A percentile compares a stretch with the other conserved stretches of the same genome.
Evolutionary conservation across 2,113 vertebrate species (phyloP).

Genomic region (Reinhardtius hippoglossoides): DNA sequence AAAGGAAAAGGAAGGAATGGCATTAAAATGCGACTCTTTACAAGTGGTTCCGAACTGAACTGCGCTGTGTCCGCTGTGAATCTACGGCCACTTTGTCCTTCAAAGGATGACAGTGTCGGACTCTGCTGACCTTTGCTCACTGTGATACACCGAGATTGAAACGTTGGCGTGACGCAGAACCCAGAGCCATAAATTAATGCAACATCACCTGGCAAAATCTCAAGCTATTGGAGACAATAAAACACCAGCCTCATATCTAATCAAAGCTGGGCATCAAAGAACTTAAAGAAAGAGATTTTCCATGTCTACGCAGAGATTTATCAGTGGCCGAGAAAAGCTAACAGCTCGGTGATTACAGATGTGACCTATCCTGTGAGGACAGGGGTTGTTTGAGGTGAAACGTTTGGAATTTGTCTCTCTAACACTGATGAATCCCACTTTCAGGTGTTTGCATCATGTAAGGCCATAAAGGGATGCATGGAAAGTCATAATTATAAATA

Average conservation of each 20-base stretch:
- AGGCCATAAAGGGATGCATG: neutral
- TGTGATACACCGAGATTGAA: conserved; percentile 23
- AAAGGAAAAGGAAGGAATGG: too few relatives aligned
- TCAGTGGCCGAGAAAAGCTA: neutral
- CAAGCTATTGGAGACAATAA: conserved; percentile 34
- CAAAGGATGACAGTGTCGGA: conserved; percentile 38
- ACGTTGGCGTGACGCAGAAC: conserved; percentile 47
- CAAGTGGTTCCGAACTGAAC: conserved; percentile 10
- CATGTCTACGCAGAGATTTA: conserved; percentile 13
- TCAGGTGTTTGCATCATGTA: neutral
- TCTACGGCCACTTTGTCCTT: conserved; percentile 60
- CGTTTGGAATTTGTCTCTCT: neutral
- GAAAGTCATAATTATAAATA: neutral
- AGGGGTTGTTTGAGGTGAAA: conserved; percentile 6
- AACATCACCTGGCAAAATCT: conserved; percentile 17
- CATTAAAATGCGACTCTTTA: too few relatives aligned
- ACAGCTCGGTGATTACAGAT: conserved; percentile 11
- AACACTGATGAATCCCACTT: neutral
- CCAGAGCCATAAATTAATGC: neutral
- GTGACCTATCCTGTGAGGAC: neutral
- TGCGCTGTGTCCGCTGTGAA: conserved; percentile 15
- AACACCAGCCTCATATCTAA: conserved; percentile 18
- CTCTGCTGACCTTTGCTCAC: conserved; percentile 63
- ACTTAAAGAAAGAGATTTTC: neutral
- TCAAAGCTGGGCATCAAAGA: conserved; percentile 40